Evolutionary conservation across 92 coral and sea anemone genomes (phyloP).

Genomic region (Zoanthus gigantus): DNA sequence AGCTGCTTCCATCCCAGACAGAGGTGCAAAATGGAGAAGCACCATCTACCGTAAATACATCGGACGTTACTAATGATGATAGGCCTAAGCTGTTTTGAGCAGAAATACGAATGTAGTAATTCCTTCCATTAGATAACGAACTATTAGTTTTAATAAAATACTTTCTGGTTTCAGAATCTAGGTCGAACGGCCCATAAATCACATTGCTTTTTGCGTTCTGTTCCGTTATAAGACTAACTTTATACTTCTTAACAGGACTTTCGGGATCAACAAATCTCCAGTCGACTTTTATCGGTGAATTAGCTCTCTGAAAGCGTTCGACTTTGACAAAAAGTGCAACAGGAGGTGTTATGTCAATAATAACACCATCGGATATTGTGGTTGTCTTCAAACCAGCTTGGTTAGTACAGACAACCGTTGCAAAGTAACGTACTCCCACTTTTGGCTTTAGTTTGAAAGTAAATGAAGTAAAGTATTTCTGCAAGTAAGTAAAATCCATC

Average conservation of each 20-base stretch:
- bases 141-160: conserved; percentile 51
- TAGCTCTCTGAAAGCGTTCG: conserved; percentile 71
- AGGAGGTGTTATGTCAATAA: conserved; percentile 89
- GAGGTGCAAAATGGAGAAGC: conserved; percentile 84
- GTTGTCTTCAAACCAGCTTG: conserved; percentile 77
- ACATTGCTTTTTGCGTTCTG: background rate
- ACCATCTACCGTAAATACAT: conserved; percentile 86
- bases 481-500: conserved; percentile 63
- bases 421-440: conserved; percentile 86
- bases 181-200: conserved; percentile 66
- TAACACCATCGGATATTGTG: conserved; percentile 81
- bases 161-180: conserved; percentile 54
- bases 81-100: conserved; percentile 84
- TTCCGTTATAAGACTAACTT: conserved; percentile 34
- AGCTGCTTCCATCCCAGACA: conserved; percentile 77
- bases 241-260: conserved; percentile 71
- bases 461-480: conserved; percentile 59
- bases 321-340: conserved; percentile 60
- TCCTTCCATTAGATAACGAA: conserved; percentile 61
- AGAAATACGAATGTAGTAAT: conserved; percentile 72
- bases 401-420: conserved; percentile 87
- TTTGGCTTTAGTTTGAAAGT: conserved; percentile 49
- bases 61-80: conserved; percentile 63
- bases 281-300: conserved; percentile 45
- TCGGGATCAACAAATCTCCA: conserved; percentile 86